Base-by-base conservation (phyloP, 2,888 invertebrate species). In the Ernsta delagoae region DNA sequence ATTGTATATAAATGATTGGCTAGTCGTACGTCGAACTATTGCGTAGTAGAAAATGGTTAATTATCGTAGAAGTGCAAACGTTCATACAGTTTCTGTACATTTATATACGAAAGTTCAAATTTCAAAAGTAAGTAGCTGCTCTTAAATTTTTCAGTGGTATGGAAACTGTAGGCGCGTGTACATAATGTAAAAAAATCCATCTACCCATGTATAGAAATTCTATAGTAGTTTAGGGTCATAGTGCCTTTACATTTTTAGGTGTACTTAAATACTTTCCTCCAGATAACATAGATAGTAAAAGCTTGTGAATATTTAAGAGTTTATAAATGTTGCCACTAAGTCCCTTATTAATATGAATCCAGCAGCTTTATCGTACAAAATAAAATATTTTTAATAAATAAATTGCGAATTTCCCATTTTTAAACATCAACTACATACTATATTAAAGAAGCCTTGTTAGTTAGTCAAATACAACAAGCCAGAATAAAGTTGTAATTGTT, bases 161-260 rank as follows among this genome's bases (percentile, higher is more conserved):
- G n/a, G 36, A 59, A 65, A 59, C 59, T 65, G 65, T 59, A 39
- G 59, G 36, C 11, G 65, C 63, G 9, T 57, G 56, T 64, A 63
- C 34, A 59, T 59, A 45, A 57, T 12, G 39, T n/a, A 11, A 12
- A 41, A 43, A 43, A 43, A 43, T 43, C 39, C 41, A 43, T 43
- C 9, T 9, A 43, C 41, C 41, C 8, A 8, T 41, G 6, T 41
- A 41, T 86, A 91, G 86, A 91, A 84, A 89, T 83, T 86, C 76
- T 88, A 89, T 87, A 70, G 87, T 92, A 91, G 89, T 82, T 83
- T 91, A 90, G 88, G 87, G 88, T 89, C 84, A 84, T 91, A 92
- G 92, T 92, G 92, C 92, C 92, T 92, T 92, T 84, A 83, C 83
- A 81, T 81, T 81, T 80, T 84, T 87, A 89, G 86, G 79, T 81